Evolutionary conservation across 2,113 vertebrate species (phyloP).

Genomic region (Fulmarus glacialis): DNA sequence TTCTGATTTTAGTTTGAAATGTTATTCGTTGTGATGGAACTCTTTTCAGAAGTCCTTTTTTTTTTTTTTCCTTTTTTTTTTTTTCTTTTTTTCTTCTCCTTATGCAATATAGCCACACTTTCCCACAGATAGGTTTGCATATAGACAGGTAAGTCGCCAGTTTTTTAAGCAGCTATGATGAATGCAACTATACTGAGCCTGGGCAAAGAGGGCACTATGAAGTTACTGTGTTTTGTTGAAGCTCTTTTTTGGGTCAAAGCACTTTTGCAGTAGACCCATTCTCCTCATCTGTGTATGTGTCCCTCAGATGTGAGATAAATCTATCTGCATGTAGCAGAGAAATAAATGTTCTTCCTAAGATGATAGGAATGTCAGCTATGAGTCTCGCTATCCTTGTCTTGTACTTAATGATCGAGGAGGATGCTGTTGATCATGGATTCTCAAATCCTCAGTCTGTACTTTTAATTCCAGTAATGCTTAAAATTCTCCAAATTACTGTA

Average conservation of each 20-base stretch:
- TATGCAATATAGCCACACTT: background rate
- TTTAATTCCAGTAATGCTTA: background rate
- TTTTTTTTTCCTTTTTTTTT: background rate
- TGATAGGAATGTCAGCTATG: accelerated
- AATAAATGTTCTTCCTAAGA: background rate
- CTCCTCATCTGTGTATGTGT: background rate
- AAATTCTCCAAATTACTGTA: background rate
- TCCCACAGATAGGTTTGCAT: background rate
- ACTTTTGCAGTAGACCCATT: background rate
- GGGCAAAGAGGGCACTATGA: background rate
- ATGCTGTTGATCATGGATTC: background rate
- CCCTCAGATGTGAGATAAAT: background rate
- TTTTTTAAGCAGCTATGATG: background rate
- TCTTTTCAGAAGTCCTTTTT: background rate
- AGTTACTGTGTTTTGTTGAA: background rate
- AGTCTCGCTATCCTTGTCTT: background rate
- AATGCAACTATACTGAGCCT: background rate
- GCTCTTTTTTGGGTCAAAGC: background rate
- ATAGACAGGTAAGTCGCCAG: background rate
- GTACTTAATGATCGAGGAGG: background rate
- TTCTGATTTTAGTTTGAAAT: background rate
- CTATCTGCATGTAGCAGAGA: background rate
- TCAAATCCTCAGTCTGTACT: background rate
- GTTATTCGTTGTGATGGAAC: background rate
- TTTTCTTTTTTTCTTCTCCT: background rate